Evolutionary conservation across 2,113 vertebrate genomes (phyloP), one percentile per base, ranked within the genome.

Genomic region (Lepus europaeus): DNA sequence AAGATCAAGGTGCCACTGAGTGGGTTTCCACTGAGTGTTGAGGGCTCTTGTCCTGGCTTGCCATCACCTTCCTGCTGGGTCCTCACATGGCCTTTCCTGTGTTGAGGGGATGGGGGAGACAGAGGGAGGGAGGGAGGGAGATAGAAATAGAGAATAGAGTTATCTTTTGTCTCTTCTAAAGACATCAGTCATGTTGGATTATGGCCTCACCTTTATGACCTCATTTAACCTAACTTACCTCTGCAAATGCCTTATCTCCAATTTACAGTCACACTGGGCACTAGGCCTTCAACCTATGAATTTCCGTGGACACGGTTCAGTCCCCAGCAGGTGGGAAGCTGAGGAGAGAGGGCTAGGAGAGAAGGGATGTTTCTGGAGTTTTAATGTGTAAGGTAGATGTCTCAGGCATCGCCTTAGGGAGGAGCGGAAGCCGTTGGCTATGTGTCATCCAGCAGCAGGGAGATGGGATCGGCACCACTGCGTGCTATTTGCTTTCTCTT

Each of bases 11-110:
- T 51, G 14, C 45, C 7, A 9, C 9, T 49, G 23, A 56, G 3
- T 0, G 53, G 36, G 4, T 85, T 81, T 85, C 39, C 39, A 12
- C 29, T 25, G 29, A 76, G 56, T 51, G 14, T 29, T 25, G 29
- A 76, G 56, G 51, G 20, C 31, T 39, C 3, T 45, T 39, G 39
- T 59, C 9, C 29, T 87, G 78, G 16, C 16, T n/a, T 27, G 5
- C 1, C 0, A 6, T 8, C 0, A 16, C 66, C 56, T 87, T 36
- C 49, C 53, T 1, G 2, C 9, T 16, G 5, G 19, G 53, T 16
- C 11, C 16, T 66, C 12, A 36, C 0, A 4, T 27, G 36, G 13
- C 4, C 39, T 87, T 89, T 73, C 63, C 14, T 90, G 61, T 19
- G 31, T 27, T 31, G 1, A 25, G 4, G 25, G 29, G 27, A 10